These are phyloP conservation scores for Ecdyonurus torrentis DNA, from an alignment of 2,888 invertebrate genomes.

Conservation along the genomic window DNA sequence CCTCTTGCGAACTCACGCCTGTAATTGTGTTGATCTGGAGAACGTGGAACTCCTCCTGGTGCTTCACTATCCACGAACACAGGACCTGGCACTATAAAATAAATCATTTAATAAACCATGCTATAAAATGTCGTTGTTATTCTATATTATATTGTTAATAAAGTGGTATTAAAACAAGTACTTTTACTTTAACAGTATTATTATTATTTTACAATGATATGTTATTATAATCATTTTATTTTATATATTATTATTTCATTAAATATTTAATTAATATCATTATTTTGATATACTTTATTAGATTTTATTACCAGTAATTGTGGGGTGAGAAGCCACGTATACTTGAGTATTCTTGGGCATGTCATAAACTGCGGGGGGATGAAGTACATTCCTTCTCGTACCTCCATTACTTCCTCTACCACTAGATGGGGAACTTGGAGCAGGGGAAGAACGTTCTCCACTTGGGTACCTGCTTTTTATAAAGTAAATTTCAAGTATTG, in stretches of 20 bases:
- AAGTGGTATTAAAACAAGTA: too few species aligned
- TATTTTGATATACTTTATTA: too few species aligned
- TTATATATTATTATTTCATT: background rate
- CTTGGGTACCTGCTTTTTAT: slow-evolving; percentile 1
- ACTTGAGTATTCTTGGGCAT: slow-evolving; percentile 32
- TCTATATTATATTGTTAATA: too few species aligned
- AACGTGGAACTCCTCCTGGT: background rate
- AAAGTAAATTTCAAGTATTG: too few species aligned
- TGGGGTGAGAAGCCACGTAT: slow-evolving; percentile 22
- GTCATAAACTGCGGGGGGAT: slow-evolving; percentile 39
- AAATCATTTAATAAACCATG: too few species aligned
- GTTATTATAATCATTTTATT: background rate
- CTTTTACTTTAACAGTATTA: too few species aligned
- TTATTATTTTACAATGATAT: too few species aligned
- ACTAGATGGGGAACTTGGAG: background rate
- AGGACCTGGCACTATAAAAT: background rate
- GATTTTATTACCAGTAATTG: background rate
- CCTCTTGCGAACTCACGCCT: background rate
- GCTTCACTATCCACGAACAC: background rate
- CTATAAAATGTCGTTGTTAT: too few species aligned
- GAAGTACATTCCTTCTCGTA: slow-evolving; percentile 20
- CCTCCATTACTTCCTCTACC: background rate
- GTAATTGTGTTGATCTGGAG: background rate
- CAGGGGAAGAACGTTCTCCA: background rate
- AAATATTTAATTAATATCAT: background rate